phyloP scores from a whole-genome alignment of 2,888 invertebrate species.

The Pseudolycoriella hygida region DNA sequence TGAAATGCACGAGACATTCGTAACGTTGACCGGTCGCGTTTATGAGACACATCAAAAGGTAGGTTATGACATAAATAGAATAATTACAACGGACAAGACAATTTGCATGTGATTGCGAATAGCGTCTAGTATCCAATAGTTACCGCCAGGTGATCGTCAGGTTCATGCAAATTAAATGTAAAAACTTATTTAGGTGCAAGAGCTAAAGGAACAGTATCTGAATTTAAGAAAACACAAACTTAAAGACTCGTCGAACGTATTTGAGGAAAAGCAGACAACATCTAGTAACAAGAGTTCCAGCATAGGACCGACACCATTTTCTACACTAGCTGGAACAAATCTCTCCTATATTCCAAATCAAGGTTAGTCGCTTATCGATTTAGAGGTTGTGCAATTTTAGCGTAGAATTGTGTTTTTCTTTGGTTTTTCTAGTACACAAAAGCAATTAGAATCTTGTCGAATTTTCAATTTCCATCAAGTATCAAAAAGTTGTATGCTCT shows the following conservation, averaged over 20 bases:
- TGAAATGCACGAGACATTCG: conserved; percentile 69
- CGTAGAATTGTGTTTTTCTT: background rate
- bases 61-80: too few relatives aligned
- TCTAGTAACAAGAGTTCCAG: conserved; percentile 16
- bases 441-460: background rate
- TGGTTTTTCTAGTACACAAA: background rate
- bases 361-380: background rate
- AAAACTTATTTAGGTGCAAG: conserved; percentile 43
- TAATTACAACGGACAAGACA: too few relatives aligned
- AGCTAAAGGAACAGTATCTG: conserved; percentile 71
- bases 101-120: too few relatives aligned
- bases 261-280: conserved; percentile 6
- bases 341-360: background rate
- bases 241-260: conserved; percentile 43
- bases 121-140: too few relatives aligned
- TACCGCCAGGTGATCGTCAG: too few relatives aligned
- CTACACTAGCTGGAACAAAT: conserved; percentile 1
- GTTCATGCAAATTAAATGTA: too few relatives aligned
- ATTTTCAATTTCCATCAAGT: background rate
- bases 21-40: conserved; percentile 71
- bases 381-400: background rate
- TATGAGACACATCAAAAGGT: conserved; percentile 57
- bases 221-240: conserved; percentile 55
- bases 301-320: conserved; percentile 46
- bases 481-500: background rate